These are phyloP conservation scores for Papilio dardanus DNA, from an alignment of 1,140 invertebrate species.

Conservation along the genomic window DNA sequence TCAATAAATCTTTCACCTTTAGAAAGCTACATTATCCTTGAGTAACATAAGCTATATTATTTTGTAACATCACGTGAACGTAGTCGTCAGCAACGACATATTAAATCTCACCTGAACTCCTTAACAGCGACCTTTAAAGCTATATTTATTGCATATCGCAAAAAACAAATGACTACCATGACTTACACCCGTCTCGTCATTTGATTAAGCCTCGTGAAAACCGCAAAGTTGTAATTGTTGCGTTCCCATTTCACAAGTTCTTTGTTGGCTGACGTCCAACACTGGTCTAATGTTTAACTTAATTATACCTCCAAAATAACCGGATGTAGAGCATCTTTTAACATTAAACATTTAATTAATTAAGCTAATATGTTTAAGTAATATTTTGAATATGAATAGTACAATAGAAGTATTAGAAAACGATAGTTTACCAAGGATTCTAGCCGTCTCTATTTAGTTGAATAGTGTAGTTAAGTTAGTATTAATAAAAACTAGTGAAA, in stretches of 20 bases:
- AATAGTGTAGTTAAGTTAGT: too few species aligned
- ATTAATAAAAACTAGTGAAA: too few species aligned
- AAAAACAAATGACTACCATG: constrained; percentile 1
- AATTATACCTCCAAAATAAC: constrained; percentile 4
- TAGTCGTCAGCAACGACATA: background rate
- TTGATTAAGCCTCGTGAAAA: constrained; percentile 30
- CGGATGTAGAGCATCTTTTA: background rate
- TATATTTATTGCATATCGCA: background rate
- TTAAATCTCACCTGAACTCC: background rate
- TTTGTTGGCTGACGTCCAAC: constrained; percentile 12
- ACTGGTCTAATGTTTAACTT: constrained; percentile 9
- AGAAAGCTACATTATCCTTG: too few species aligned
- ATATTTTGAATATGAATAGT: too few species aligned
- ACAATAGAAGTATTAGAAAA: too few species aligned
- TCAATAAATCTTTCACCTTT: too few species aligned
- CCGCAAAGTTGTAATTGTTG: constrained; percentile 34
- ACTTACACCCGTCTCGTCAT: constrained; percentile 13
- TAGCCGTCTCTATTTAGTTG: too few species aligned
- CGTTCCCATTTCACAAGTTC: constrained; percentile 34
- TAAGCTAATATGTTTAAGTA: too few species aligned
- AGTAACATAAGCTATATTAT: too few species aligned
- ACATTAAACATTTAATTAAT: too few species aligned
- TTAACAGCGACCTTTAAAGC: constrained; percentile 3
- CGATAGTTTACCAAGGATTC: too few species aligned
- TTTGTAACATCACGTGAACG: too few species aligned